A percentile compares a stretch with the other conserved stretches of the same genome.
phyloP scores from a whole-genome alignment of 2,888 invertebrate genomes.

The Ernsta delagoae region DNA sequence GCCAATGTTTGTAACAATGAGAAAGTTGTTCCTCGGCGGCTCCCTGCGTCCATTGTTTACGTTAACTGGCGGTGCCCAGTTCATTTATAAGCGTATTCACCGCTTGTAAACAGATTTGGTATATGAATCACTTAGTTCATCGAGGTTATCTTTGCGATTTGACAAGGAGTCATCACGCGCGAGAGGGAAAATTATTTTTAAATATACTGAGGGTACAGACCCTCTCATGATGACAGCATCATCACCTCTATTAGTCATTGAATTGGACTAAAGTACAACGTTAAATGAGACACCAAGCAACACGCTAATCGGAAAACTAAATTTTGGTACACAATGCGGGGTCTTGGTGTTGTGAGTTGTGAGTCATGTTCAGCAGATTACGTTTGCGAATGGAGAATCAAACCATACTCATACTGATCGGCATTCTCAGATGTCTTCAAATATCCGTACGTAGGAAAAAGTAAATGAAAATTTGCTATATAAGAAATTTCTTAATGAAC shows the following conservation, averaged over 20 bases:
- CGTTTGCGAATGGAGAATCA: too few relatives aligned
- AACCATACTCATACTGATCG: not conserved
- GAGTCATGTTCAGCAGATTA: too few relatives aligned
- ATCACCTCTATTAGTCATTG: too few relatives aligned
- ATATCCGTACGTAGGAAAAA: not conserved
- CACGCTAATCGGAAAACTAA: too few relatives aligned
- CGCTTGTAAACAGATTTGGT: conserved; percentile 1
- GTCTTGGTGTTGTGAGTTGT: too few relatives aligned
- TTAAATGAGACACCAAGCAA: too few relatives aligned
- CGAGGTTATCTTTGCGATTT: not conserved
- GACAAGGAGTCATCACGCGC: too few relatives aligned
- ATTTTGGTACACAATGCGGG: too few relatives aligned
- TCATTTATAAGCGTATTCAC: not conserved
- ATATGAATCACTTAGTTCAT: not conserved
- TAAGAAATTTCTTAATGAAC: not conserved
- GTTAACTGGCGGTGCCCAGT: conserved; percentile 19
- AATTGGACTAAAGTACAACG: too few relatives aligned
- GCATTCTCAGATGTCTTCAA: not conserved
- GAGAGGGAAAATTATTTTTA: too few relatives aligned
- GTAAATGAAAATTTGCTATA: not conserved
- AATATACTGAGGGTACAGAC: too few relatives aligned
- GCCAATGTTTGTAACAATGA: conserved; percentile 48
- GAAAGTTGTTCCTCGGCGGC: conserved; percentile 42
- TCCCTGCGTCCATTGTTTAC: conserved; percentile 26
- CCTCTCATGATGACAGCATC: too few relatives aligned